phyloP scores from a whole-genome alignment of 2,113 vertebrate species.

The Hippoglossus stenolepis region DNA sequence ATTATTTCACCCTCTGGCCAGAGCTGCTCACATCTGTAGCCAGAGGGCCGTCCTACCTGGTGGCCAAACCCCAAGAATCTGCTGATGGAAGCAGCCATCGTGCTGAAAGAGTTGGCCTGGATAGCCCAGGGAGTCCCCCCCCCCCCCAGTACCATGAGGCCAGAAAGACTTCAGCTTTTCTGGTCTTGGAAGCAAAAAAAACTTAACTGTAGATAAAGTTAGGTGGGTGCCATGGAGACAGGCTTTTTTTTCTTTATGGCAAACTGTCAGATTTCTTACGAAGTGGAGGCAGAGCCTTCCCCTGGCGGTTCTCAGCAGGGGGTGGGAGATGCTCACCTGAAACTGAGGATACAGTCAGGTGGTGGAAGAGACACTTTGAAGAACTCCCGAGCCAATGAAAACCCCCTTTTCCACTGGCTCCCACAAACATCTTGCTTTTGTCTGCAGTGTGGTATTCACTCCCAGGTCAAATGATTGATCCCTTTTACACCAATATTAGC shows the following conservation, averaged over 20 bases:
- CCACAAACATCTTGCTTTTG: too few relatives aligned
- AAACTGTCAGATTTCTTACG: conserved; percentile 22
- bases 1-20: conserved; percentile 1
- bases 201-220: conserved; percentile 1
- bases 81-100: conserved; percentile 11
- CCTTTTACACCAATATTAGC: too few relatives aligned
- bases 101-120: not conserved
- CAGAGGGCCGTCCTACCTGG: not conserved
- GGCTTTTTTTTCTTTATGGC: conserved; percentile 12
- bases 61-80: conserved; percentile 8
- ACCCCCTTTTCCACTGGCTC: too few relatives aligned
- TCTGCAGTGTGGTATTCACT: too few relatives aligned
- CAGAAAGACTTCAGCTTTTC: not conserved
- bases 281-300: conserved; percentile 5
- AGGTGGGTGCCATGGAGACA: conserved; percentile 6
- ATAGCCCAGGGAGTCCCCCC: not conserved
- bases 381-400: not conserved
- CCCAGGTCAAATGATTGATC: too few relatives aligned
- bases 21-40: not conserved
- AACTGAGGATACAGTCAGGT: not conserved
- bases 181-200: not conserved
- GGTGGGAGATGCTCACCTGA: conserved; percentile 22
- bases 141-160: not conserved
- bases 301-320: conserved; percentile 12
- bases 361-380: conserved; percentile 9